phyloP scores from a whole-genome alignment of 2,888 invertebrate species.

The Smittia aterrima region DNA sequence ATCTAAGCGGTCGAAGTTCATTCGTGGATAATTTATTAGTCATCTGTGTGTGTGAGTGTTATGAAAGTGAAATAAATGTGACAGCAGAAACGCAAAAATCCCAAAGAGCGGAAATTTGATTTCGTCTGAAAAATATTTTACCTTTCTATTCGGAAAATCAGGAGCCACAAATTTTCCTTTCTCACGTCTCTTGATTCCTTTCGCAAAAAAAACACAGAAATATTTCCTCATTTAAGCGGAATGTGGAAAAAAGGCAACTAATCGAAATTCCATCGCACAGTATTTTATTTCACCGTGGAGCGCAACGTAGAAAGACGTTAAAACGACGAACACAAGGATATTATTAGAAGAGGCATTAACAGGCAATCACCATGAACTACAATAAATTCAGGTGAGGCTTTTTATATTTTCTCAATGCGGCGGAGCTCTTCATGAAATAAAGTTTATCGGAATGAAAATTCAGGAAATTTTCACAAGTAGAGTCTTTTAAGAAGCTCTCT shows the following conservation, averaged over 20 bases:
- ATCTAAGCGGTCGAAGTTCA: not conserved
- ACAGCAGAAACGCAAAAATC: not conserved
- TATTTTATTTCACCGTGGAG: conserved; percentile 4
- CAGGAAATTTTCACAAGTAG: no score
- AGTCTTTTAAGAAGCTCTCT: no score
- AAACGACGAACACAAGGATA: not conserved
- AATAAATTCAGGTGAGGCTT: conserved; percentile 4
- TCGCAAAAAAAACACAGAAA: not conserved
- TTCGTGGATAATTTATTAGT: not conserved
- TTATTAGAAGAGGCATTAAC: not conserved
- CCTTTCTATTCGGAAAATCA: not conserved
- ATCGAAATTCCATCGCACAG: conserved; percentile 17
- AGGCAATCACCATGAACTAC: not conserved
- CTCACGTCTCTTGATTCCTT: not conserved
- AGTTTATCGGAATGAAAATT: no score
- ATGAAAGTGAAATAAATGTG: conserved; percentile 14
- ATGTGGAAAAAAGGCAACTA: conserved; percentile 16
- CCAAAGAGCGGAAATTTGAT: conserved; percentile 18
- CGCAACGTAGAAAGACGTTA: not conserved
- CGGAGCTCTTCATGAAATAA: no score
- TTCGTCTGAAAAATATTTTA: conserved; percentile 9
- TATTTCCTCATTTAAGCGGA: conserved; percentile 5
- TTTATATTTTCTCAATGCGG: no score
- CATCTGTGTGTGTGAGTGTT: not conserved
- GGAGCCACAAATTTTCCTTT: not conserved